phyloP scores from a whole-genome alignment of 1,140 invertebrate species.

The Camponotus vicinus region DNA sequence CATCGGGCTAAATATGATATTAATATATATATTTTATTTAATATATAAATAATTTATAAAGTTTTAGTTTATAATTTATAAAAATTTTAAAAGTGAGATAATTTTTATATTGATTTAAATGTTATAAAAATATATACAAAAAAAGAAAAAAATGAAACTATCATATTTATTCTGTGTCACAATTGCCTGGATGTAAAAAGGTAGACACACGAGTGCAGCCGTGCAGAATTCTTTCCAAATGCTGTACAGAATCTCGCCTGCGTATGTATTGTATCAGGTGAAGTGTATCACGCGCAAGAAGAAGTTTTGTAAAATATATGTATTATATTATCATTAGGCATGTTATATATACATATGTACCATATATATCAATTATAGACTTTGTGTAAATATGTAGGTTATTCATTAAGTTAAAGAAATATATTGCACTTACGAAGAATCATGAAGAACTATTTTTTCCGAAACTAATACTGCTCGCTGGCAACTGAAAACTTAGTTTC shows the following conservation, averaged over 20 bases:
- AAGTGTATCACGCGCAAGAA: constrained; percentile 17
- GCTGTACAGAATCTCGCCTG: constrained; percentile 26
- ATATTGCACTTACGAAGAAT: constrained; percentile 70
- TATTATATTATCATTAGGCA: constrained; percentile 70
- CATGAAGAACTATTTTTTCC: constrained; percentile 8
- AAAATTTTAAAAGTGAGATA: not conserved
- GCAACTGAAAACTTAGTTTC: not conserved
- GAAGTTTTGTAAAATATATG: constrained; percentile 79
- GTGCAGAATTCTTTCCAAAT: constrained; percentile 22
- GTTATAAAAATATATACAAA: no score
- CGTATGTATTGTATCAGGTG: constrained; percentile 7
- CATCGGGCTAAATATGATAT: not conserved
- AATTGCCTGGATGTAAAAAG: constrained; percentile 17
- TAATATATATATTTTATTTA: not conserved
- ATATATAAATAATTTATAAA: constrained; percentile 29
- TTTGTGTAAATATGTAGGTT: constrained; percentile 82
- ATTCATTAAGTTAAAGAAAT: constrained; percentile 75
- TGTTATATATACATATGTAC: constrained; percentile 60
- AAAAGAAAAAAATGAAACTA: not conserved
- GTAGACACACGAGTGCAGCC: not conserved
- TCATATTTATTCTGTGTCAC: constrained; percentile 12
- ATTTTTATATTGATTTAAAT: no score
- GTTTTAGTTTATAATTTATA: no score
- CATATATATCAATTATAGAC: constrained; percentile 58
- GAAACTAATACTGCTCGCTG: not conserved